Conservation (phyloP, 37 sponge, comb jelly and placozoan genomes). For the Diacarnus erythraeanus region DNA sequence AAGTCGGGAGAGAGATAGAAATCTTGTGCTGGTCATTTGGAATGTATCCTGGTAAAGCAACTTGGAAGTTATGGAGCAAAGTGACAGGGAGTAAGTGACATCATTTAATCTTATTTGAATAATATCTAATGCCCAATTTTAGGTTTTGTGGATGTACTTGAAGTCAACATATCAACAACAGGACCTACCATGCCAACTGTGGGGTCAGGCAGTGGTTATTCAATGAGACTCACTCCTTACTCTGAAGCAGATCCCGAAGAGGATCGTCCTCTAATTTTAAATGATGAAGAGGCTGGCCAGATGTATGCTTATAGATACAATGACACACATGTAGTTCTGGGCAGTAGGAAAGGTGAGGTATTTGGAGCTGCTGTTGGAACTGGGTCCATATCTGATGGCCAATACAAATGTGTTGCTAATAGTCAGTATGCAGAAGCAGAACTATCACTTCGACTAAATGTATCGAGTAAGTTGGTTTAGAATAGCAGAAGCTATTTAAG, state of each 20-base stretch:
- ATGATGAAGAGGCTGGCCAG: conserved; percentile 17
- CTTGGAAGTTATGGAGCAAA: neutral
- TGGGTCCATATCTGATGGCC: neutral
- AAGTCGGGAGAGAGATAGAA: conserved; percentile 2
- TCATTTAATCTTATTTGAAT: too few species aligned
- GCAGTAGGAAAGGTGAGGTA: neutral
- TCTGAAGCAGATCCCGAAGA: neutral
- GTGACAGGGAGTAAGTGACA: neutral
- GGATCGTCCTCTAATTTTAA: neutral
- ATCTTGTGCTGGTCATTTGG: conserved; percentile 7
- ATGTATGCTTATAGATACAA: conserved; percentile 36
- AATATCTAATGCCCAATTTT: too few species aligned
- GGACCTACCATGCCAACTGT: too few species aligned
- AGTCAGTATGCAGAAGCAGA: conserved; percentile 1
- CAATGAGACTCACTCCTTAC: neutral
- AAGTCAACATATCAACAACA: conserved; percentile 7
- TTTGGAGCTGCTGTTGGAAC: conserved; percentile 23
- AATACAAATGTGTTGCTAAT: conserved; percentile 26
- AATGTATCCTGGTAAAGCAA: neutral
- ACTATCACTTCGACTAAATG: neutral
- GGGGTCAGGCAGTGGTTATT: neutral
- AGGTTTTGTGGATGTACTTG: conserved; percentile 1
- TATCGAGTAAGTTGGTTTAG: too few species aligned
- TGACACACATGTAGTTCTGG: neutral
- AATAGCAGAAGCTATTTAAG: too few species aligned